Conservation (phyloP, 1,140 invertebrate genomes). For the Carposina sasakii region DNA sequence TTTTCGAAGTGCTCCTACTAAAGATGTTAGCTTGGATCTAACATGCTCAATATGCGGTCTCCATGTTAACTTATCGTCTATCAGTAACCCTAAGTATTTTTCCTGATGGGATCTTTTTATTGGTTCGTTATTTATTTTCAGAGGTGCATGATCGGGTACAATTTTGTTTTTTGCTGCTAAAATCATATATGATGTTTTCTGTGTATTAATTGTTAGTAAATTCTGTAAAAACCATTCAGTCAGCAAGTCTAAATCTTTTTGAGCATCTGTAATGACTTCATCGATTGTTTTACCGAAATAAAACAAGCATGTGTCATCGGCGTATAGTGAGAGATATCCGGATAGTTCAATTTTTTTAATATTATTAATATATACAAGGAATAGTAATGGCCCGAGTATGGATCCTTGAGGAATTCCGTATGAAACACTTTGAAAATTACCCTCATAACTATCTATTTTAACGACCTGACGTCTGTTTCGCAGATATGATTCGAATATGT, state of each 20-base stretch:
- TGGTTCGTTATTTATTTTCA: neutral
- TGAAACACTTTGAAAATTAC: neutral
- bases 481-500: conserved; percentile 7
- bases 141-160: neutral
- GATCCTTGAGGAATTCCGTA: conserved; percentile 5
- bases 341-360: neutral
- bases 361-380: neutral
- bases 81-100: neutral
- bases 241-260: neutral
- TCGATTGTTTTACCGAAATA: neutral
- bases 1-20: neutral
- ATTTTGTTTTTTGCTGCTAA: conserved; percentile 1
- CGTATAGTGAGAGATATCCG: neutral
- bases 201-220: neutral
- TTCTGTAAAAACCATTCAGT: neutral
- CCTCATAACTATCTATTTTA: conserved; percentile 2
- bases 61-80: neutral
- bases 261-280: neutral
- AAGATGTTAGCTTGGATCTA: neutral
- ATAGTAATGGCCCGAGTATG: neutral
- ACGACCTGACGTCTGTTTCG: conserved; percentile 7
- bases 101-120: neutral
- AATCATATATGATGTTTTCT: neutral
- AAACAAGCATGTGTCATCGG: neutral
- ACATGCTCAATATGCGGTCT: neutral